Evolutionary conservation across 2,888 invertebrate species (phyloP), one percentile per base, ranked within the genome.

Genomic region (Campoplex capitator): DNA sequence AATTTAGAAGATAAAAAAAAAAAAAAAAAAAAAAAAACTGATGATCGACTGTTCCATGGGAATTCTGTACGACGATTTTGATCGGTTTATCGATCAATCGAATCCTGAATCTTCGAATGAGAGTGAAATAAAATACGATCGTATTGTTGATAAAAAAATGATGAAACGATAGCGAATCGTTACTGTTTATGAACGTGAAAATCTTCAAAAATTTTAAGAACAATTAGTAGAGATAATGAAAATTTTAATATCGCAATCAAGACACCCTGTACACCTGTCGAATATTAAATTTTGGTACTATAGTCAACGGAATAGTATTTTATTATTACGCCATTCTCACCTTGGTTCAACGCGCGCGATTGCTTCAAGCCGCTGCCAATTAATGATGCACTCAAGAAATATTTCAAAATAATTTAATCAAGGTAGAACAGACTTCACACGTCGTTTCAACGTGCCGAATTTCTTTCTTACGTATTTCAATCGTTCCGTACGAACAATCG

Each of bases 321-420:
- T 28, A 45, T 28, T 28, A 48, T 77, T 67, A 38, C 77, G 77
- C 51, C 32, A 77, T 68, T 51, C 16, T 62, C 48, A 67, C 77
- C 77, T 77, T 67, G 67, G 35, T 48, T 67, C 38, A 77, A 54
- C 54, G 23, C 23, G 23, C 23, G 23, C 23, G 23, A 77, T 77
- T 18, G 77, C 67, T 54, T n/a, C 51, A 32, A 67, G 51, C 67
- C n/a, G 51, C 28, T 67, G 67, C 65, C 67, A 67, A 68, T 77
- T 67, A 67, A 67, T 51, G 48, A 77, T 77, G 77, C 77, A 77
- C 77, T 51, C 77, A 35, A 48, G 67, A 28, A 42, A 35, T 67
- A 77, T 77, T 77, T 54, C 77, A 51, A 67, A 77, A 68, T 23
- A 23, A 68, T 67, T 48, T 9, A 75, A 58, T 58, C 58, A 62